Base-by-base conservation (phyloP, 1,140 invertebrate genomes). In the Dryas iulia region DNA sequence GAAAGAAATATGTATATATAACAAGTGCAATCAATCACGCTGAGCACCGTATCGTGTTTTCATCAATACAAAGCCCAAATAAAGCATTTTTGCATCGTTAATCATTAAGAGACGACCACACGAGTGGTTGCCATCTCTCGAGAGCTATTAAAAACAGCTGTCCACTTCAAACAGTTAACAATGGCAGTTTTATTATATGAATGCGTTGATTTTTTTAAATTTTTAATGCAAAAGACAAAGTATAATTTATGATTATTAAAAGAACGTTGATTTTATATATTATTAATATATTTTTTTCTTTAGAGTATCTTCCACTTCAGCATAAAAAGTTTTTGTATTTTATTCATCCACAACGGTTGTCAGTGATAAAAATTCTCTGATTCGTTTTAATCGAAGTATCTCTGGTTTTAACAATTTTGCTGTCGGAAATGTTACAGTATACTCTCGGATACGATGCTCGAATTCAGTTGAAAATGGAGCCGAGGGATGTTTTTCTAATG, bases 81-180 rank as follows among this genome's bases (percentile, higher is more conserved):
- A 47, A 21, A 24, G 52, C 39, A 61, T 61, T 28, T 68, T 59
- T 60, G 28, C 39, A 69, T 69, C 66, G 59, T 69, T 69, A 69
- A 69, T 69, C 66, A 62, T 69, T 62, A 35, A 30, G 26, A 33
- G 60, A 39, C 69, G 66, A 64, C 66, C 60, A 59, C 47, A 52
- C 65, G 61, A 68, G 66, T 58, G 54, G 33, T 52, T 33, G 39
- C 66, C 52, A 65, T 69, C 66, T 69, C 57, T 69, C 30, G 66
- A 72, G 65, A 66, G 66, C 67, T 64, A 73, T 73, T 73, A 69
- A 73, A 69, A 69, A 63, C 71, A 73, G 62, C 52, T 65, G 66
- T 62, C 62, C 53, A 69, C 58, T 26, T 14, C 23, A 57, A 60
- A 63, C 35, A 23, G 62, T 53, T 39, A 71, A 64, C 60, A 65